Evolutionary conservation across 2,888 invertebrate species (phyloP).

Genomic region (Yponomeuta malinellus): DNA sequence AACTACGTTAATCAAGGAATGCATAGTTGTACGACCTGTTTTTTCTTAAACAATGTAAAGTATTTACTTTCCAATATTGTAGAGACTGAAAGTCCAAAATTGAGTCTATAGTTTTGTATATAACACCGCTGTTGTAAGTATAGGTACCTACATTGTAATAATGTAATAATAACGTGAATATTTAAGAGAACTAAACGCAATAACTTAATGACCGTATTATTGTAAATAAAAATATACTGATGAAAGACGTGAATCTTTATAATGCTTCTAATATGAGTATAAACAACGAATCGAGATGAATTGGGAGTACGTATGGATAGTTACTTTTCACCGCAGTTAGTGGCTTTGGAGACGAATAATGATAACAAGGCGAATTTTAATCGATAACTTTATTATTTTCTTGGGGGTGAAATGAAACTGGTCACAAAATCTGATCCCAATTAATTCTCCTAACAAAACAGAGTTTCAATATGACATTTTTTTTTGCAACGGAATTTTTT

Average conservation of each 20-base stretch:
- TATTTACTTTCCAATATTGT: slow-evolving; percentile 54
- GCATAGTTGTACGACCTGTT: slow-evolving; percentile 7
- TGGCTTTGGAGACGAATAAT: background rate
- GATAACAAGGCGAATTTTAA: too few species aligned
- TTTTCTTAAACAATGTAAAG: background rate
- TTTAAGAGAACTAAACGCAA: slow-evolving; percentile 68
- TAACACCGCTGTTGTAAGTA: slow-evolving; percentile 69
- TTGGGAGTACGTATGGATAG: slow-evolving; percentile 14
- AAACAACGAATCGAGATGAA: slow-evolving; percentile 41
- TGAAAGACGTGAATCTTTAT: slow-evolving; percentile 39
- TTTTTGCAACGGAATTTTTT: too few species aligned
- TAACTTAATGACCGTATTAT: slow-evolving; percentile 67
- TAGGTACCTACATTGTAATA: slow-evolving; percentile 48
- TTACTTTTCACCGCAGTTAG: background rate
- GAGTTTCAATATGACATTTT: too few species aligned
- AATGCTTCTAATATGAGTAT: slow-evolving; percentile 20
- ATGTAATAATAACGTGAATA: slow-evolving; percentile 62
- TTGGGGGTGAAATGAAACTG: too few species aligned
- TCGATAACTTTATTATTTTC: too few species aligned
- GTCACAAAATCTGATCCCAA: too few species aligned
- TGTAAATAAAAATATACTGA: slow-evolving; percentile 54
- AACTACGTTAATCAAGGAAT: slow-evolving; percentile 9
- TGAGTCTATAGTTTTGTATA: slow-evolving; percentile 75
- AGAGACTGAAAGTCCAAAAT: slow-evolving; percentile 75
- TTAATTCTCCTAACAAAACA: too few species aligned